phyloP scores from a whole-genome alignment of 2,888 invertebrate genomes.

The Caenorhabditis doughertyi region DNA sequence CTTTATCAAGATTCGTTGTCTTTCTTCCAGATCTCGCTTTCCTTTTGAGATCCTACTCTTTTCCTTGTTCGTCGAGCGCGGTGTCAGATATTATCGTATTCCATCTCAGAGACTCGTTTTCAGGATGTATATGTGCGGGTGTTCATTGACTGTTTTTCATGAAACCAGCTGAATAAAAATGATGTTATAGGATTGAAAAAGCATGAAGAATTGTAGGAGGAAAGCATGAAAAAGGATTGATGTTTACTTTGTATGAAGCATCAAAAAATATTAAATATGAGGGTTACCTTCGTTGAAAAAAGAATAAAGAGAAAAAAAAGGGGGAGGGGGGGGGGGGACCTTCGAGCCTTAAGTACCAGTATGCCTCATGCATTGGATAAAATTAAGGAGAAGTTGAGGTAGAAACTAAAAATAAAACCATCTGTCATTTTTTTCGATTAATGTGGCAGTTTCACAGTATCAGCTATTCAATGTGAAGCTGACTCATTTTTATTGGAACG shows the following conservation, averaged over 20 bases:
- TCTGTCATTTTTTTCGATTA: no score
- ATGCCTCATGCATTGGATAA: no score
- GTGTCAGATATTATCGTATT: conserved; percentile 33
- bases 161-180: conserved; percentile 6
- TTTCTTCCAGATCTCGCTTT: conserved; percentile 17
- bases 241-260: conserved; percentile 19
- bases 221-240: conserved; percentile 31
- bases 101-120: conserved; percentile 27
- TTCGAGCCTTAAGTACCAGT: neutral
- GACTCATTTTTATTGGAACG: conserved; percentile 22
- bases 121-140: neutral
- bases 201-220: neutral
- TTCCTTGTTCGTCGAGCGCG: conserved; percentile 20
- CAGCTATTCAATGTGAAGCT: neutral
- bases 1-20: conserved; percentile 27
- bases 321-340: no score
- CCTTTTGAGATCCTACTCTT: conserved; percentile 9
- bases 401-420: no score
- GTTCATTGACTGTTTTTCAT: conserved; percentile 34
- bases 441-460: no score
- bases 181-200: neutral
- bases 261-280: conserved; percentile 8
- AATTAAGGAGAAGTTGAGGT: no score
- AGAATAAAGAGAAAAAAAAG: no score
- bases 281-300: no score